Evolutionary conservation across 2,113 vertebrate genomes (phyloP).

Genomic region (Heterocephalus glaber): DNA sequence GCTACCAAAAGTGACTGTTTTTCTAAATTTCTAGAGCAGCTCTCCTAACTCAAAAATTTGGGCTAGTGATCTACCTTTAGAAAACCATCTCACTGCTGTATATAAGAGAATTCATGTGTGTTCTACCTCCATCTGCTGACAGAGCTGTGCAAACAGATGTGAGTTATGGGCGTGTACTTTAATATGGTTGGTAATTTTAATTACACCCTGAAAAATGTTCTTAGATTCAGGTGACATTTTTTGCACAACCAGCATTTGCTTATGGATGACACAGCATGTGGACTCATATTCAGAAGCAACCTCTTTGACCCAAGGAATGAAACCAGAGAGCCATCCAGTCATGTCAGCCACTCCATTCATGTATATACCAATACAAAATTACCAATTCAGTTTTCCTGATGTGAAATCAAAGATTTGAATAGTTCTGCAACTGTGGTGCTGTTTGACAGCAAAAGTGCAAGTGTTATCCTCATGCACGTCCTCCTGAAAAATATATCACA

Average conservation of each 20-base stretch:
- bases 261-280: neutral
- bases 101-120: neutral
- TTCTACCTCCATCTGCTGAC: neutral
- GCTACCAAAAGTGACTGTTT: neutral
- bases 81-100: neutral
- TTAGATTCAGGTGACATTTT: neutral
- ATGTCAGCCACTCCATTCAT: neutral
- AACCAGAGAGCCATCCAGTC: neutral
- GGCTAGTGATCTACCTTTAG: neutral
- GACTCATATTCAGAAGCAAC: neutral
- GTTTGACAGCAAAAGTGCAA: neutral
- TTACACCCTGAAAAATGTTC: neutral
- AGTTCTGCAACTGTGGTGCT: neutral
- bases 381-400: neutral
- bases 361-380: neutral
- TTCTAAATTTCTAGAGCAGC: neutral
- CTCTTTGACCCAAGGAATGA: neutral
- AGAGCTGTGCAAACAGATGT: neutral
- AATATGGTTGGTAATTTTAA: neutral
- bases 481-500: neutral
- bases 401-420: neutral
- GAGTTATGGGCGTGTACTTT: neutral
- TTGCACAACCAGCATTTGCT: neutral
- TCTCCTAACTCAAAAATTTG: neutral
- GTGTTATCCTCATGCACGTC: neutral